Evolutionary conservation across 2,797 vertebrate species (phyloP).

Genomic region (Rhodeus uyekii): DNA sequence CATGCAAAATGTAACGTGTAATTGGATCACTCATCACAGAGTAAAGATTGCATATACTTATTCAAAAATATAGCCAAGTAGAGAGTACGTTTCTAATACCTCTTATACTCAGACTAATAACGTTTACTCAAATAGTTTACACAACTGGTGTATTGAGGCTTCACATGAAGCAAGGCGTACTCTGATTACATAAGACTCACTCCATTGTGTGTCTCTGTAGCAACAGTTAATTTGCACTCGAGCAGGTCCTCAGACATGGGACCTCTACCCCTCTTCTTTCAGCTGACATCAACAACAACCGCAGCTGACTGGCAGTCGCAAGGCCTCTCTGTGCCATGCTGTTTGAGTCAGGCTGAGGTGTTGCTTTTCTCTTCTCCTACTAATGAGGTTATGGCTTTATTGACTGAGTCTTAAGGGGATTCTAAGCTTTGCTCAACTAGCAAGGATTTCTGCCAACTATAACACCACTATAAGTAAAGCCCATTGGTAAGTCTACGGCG

Average conservation of each 20-base stretch:
- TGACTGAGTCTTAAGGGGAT: conserved; percentile 48
- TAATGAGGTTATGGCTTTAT: conserved; percentile 52
- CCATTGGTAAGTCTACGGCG: not conserved
- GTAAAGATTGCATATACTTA: not conserved
- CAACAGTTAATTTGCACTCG: conserved; percentile 73
- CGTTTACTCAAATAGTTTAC: not conserved
- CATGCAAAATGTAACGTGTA: not conserved
- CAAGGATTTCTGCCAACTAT: not conserved
- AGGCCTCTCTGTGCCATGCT: conserved; percentile 26
- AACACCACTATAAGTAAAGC: not conserved
- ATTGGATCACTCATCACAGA: not conserved
- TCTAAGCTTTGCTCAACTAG: conserved; percentile 19
- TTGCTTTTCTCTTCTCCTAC: conserved; percentile 51
- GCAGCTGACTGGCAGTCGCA: conserved; percentile 54
- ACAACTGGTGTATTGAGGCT: conserved; percentile 49
- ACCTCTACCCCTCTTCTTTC: conserved; percentile 62
- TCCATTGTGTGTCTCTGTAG: conserved; percentile 71
- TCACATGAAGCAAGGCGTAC: conserved; percentile 69
- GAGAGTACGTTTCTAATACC: not conserved
- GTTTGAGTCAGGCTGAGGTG: conserved; percentile 34
- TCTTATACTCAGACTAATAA: not conserved
- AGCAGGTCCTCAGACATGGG: conserved; percentile 67
- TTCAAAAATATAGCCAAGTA: not conserved
- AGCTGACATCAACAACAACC: conserved; percentile 48
- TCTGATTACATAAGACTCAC: conserved; percentile 68